Base-by-base conservation (phyloP, 1,140 invertebrate species). In the Zaprionus davidi region DNA sequence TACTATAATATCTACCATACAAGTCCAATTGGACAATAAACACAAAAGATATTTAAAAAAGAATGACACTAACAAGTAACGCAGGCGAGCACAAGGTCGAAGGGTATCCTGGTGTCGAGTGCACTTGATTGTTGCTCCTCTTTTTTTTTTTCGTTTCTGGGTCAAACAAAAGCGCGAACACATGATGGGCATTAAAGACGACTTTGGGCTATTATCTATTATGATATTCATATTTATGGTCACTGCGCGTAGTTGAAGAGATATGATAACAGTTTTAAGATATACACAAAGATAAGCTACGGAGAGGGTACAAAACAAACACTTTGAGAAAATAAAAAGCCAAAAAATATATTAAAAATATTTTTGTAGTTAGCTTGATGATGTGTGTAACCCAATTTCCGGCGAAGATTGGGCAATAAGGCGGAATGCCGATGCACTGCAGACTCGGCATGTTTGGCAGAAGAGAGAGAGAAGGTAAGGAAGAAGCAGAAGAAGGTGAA, bases 381-480 rank as follows among this genome's bases (percentile, higher is more conserved):
- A 58, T 31, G 65, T 63, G 71, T 86, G 71, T 86, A 73, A 76
- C 82, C 76, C 71, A 82, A 82, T 87, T 86, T 86, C 82, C 79
- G 82, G 56, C 71, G 46, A 51, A 51, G 46, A 51, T 77, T 77
- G 51, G 49, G 74, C 69, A 77, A 77, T 72, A 57, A 72, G 69
- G 38, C 74, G 69, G 22, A 76, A 71, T 71, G 62, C 49, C 63
- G 69, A 22, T 59, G 44, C 53, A 3, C 31, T 41, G 62, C 62
- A 15, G 13, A 51, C 22, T 12, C 46, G 22, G 46, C 46, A 51
- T 51, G 41, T 63, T 71, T 71, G 58, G 57, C 67, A 67, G 49
- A 46, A 46, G n/a, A 44, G 41, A 17, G 31, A 31, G 31, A 46
- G n/a, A 7, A n/a, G 7, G 15, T 7, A 2, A 44, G 6, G 41